These are phyloP conservation scores for Lutraria rhynchaena DNA, from an alignment of 1,140 invertebrate genomes.

Conservation along the genomic window DNA sequence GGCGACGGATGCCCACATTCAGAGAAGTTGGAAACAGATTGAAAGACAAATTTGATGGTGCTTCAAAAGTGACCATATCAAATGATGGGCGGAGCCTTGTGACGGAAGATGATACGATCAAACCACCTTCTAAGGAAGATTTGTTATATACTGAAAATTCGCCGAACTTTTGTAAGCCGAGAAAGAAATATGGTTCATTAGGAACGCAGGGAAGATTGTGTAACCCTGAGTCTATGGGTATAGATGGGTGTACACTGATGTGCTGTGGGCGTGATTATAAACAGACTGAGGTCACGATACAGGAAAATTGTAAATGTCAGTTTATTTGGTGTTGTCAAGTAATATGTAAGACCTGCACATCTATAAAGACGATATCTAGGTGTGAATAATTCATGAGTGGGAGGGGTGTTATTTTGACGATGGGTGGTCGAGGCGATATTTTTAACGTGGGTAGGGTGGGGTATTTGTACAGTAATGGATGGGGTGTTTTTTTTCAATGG, in stretches of 20 bases:
- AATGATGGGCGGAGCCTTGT: slow-evolving; percentile 75
- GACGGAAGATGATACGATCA: slow-evolving; percentile 82
- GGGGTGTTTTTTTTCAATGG: no score
- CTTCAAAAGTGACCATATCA: slow-evolving; percentile 86
- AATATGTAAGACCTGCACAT: slow-evolving; percentile 74
- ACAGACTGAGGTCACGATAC: slow-evolving; percentile 64
- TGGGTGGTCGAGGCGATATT: no score
- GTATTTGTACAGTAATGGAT: no score
- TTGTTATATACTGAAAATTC: slow-evolving; percentile 93
- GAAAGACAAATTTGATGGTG: slow-evolving; percentile 91
- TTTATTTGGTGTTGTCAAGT: slow-evolving; percentile 80
- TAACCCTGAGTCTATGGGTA: slow-evolving; percentile 79
- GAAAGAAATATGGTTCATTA: slow-evolving; percentile 70
- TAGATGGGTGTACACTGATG: slow-evolving; percentile 82
- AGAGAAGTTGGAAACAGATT: slow-evolving; percentile 90
- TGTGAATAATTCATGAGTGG: slow-evolving; percentile 39
- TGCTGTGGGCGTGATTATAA: slow-evolving; percentile 81
- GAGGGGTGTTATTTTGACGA: no score
- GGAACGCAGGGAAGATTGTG: slow-evolving; percentile 79
- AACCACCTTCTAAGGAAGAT: slow-evolving; percentile 91
- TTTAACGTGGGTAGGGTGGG: no score
- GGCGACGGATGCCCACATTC: slow-evolving; percentile 94
- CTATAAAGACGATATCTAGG: slow-evolving; percentile 67
- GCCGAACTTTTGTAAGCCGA: slow-evolving; percentile 92
- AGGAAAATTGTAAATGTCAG: slow-evolving; percentile 76